phyloP scores from a whole-genome alignment of 2,888 invertebrate genomes.

The Acleris sparsana region DNA sequence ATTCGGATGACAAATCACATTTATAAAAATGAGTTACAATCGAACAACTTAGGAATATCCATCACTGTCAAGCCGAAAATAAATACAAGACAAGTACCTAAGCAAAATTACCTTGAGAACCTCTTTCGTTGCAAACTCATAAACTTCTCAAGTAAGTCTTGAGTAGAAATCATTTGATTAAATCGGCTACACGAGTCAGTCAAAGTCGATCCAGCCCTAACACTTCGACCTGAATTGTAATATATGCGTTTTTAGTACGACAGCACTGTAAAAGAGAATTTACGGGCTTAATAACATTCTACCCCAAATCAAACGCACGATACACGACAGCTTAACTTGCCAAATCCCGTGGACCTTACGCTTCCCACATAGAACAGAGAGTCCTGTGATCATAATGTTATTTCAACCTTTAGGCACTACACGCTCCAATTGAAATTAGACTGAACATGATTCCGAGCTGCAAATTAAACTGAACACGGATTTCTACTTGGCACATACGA shows the following conservation, averaged over 20 bases:
- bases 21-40: neutral
- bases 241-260: conserved; percentile 26
- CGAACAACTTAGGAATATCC: conserved; percentile 11
- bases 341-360: conserved; percentile 13
- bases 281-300: conserved; percentile 34
- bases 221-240: conserved; percentile 9
- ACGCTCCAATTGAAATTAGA: conserved; percentile 30
- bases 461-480: conserved; percentile 35
- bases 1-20: neutral
- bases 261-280: conserved; percentile 31
- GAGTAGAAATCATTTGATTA: neutral
- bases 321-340: conserved; percentile 20
- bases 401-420: conserved; percentile 20
- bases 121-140: neutral
- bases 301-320: conserved; percentile 32
- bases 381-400: neutral
- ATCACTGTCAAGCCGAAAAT: conserved; percentile 14
- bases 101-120: neutral
- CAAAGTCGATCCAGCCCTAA: conserved; percentile 12
- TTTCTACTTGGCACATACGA: conserved; percentile 22
- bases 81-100: neutral
- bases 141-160: neutral
- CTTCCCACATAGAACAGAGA: conserved; percentile 1
- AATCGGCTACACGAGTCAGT: conserved; percentile 3
- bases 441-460: conserved; percentile 36